These are phyloP conservation scores for Tetheella fluctuosa DNA, from an alignment of 2,888 invertebrate genomes.

Conservation along the genomic window DNA sequence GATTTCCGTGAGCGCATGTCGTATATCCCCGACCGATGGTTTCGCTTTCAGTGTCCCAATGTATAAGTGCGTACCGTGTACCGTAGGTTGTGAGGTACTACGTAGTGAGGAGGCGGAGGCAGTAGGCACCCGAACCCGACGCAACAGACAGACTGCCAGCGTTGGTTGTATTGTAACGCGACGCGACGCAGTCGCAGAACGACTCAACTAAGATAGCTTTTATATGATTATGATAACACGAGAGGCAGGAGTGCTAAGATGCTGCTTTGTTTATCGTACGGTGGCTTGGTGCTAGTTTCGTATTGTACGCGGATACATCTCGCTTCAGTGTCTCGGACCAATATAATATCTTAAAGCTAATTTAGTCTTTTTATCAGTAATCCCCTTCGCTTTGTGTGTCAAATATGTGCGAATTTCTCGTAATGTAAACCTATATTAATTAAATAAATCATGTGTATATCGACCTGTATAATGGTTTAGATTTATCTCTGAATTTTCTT, in stretches of 20 bases:
- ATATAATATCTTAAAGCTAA: slow-evolving; percentile 78
- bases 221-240: slow-evolving; percentile 48
- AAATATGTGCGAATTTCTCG: slow-evolving; percentile 82
- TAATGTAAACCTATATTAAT: slow-evolving; percentile 78
- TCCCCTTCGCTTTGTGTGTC: slow-evolving; percentile 83
- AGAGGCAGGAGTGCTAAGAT: slow-evolving; percentile 41
- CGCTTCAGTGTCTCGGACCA: slow-evolving; percentile 84
- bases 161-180: no score
- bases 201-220: slow-evolving; percentile 61
- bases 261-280: slow-evolving; percentile 71
- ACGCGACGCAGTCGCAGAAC: slow-evolving; percentile 13
- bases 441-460: slow-evolving; percentile 79
- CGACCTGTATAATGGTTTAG: slow-evolving; percentile 83
- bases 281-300: slow-evolving; percentile 82
- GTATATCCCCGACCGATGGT: slow-evolving; percentile 28
- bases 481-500: slow-evolving; percentile 75
- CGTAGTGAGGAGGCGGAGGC: slow-evolving; percentile 23
- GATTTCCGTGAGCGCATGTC: slow-evolving; percentile 56
- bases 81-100: slow-evolving; percentile 50
- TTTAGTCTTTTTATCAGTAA: slow-evolving; percentile 73
- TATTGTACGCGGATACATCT: slow-evolving; percentile 70
- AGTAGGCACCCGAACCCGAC: slow-evolving; percentile 7
- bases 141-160: slow-evolving; percentile 10
- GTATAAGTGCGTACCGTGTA: slow-evolving; percentile 29
- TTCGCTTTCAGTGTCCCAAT: slow-evolving; percentile 16